Evolutionary conservation across 2,113 vertebrate genomes (phyloP).

Genomic region (Poeciliopsis retropinna): DNA sequence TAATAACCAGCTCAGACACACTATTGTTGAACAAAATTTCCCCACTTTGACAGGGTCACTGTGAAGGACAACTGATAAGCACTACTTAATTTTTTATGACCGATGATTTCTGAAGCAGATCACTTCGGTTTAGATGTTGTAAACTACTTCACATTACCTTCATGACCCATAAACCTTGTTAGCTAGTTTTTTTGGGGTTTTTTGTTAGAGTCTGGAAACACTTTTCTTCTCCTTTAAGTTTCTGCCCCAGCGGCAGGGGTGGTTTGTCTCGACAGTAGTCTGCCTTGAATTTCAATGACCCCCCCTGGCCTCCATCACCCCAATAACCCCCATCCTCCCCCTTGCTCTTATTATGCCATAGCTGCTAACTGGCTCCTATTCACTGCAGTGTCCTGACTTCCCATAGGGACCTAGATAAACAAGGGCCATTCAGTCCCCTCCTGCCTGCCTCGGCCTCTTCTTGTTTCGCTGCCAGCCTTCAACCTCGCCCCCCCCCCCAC

Average conservation of each 20-base stretch:
- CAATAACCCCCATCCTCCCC: background rate
- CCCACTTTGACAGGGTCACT: slow-evolving; percentile 1
- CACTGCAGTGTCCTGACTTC: slow-evolving; percentile 75
- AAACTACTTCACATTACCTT: background rate
- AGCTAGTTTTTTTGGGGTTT: background rate
- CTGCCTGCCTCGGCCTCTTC: slow-evolving; percentile 51
- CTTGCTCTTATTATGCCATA: slow-evolving; percentile 64
- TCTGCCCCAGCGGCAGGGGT: slow-evolving; percentile 62
- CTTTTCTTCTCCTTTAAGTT: slow-evolving; percentile 48
- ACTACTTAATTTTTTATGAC: background rate
- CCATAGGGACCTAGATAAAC: slow-evolving; percentile 75
- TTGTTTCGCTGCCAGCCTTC: slow-evolving; percentile 73
- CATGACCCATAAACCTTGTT: background rate
- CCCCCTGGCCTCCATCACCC: background rate
- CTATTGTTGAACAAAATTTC: background rate
- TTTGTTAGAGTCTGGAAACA: slow-evolving; percentile 13
- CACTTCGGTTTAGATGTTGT: background rate
- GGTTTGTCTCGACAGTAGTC: slow-evolving; percentile 57
- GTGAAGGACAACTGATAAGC: background rate
- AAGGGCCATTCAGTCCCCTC: slow-evolving; percentile 69
- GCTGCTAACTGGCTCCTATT: slow-evolving; percentile 74
- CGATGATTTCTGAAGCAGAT: background rate
- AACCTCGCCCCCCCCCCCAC: slow-evolving; percentile 48
- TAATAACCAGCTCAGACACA: background rate
- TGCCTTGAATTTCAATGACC: slow-evolving; percentile 74